Conservation (phyloP, 2,888 invertebrate species). For the Parochlus steinenii region DNA sequence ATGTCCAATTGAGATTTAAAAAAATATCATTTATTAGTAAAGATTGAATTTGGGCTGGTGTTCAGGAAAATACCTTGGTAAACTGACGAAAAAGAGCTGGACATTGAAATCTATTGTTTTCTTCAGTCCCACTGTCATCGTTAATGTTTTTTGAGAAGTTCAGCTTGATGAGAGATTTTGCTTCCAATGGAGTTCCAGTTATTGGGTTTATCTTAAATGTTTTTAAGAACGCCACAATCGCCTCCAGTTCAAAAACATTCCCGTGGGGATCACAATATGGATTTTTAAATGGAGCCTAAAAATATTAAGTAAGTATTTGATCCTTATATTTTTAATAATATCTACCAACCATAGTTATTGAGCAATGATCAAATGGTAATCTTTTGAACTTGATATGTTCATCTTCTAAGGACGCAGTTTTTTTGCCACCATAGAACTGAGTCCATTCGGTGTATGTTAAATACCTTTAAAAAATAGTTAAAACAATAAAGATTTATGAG, state of each 20-base stretch:
- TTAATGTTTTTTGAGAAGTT: slow-evolving; percentile 69
- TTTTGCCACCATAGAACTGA: slow-evolving; percentile 78
- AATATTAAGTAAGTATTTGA: too few relatives aligned
- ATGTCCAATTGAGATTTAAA: too few relatives aligned
- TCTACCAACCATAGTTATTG: slow-evolving; percentile 74
- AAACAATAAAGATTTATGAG: slow-evolving; percentile 5
- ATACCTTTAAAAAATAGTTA: slow-evolving; percentile 39
- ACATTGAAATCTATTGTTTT: slow-evolving; percentile 51
- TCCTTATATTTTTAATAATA: too few relatives aligned
- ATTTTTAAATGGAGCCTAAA: slow-evolving; percentile 70
- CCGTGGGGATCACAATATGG: slow-evolving; percentile 85
- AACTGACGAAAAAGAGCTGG: slow-evolving; percentile 87
- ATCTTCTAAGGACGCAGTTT: slow-evolving; percentile 45
- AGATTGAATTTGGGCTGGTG: too few relatives aligned
- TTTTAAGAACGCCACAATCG: slow-evolving; percentile 72
- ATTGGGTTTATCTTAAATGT: slow-evolving; percentile 88
- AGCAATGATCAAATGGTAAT: slow-evolving; percentile 85
- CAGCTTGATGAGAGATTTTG: slow-evolving; percentile 67
- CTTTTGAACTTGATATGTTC: slow-evolving; percentile 74
- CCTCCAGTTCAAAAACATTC: slow-evolving; percentile 82
- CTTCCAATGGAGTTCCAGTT: slow-evolving; percentile 72
- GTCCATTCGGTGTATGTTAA: slow-evolving; percentile 79
- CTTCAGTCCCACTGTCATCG: slow-evolving; percentile 40
- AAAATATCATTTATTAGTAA: too few relatives aligned
- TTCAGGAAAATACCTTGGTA: too few relatives aligned